Evolutionary conservation across 2,113 vertebrate species (phyloP).

Genomic region (Tragelaphus scriptus): DNA sequence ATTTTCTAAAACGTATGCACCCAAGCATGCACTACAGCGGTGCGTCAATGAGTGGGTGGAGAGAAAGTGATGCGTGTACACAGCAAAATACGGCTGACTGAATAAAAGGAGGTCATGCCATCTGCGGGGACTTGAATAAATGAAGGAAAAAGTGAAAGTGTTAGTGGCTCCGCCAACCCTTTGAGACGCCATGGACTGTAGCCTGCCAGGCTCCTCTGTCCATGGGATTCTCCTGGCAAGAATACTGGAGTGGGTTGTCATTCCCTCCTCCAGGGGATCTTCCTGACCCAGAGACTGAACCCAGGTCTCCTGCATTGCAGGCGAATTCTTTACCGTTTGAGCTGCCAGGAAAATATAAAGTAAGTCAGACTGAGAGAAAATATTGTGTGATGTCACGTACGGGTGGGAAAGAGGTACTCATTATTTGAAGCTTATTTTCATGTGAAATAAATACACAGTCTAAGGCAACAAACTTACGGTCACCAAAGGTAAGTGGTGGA

Average conservation of each 20-base stretch:
- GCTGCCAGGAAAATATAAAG: neutral
- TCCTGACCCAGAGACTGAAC: neutral
- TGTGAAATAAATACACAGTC: neutral
- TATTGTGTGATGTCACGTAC: rapidly evolving
- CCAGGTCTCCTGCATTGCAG: neutral
- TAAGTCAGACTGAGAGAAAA: neutral
- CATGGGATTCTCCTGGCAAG: neutral
- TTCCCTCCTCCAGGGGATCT: neutral
- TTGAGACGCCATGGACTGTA: neutral
- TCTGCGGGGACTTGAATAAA: neutral
- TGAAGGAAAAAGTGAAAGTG: neutral
- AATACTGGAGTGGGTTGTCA: neutral
- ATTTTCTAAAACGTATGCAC: neutral
- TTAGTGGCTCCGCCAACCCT: neutral
- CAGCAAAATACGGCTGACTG: neutral
- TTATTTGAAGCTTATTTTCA: neutral
- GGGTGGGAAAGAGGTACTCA: neutral
- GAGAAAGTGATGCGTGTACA: rapidly evolving
- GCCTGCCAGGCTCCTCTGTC: neutral
- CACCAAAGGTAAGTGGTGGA: neutral
- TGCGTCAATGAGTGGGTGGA: rapidly evolving
- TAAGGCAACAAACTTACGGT: neutral
- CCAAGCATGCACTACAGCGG: neutral
- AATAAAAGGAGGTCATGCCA: neutral
- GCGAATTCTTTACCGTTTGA: neutral